A percentile compares a stretch with the other conserved stretches of the same genome.
phyloP scores from a whole-genome alignment of 2,888 invertebrate genomes.

The Shargacucullia verbasci region DNA sequence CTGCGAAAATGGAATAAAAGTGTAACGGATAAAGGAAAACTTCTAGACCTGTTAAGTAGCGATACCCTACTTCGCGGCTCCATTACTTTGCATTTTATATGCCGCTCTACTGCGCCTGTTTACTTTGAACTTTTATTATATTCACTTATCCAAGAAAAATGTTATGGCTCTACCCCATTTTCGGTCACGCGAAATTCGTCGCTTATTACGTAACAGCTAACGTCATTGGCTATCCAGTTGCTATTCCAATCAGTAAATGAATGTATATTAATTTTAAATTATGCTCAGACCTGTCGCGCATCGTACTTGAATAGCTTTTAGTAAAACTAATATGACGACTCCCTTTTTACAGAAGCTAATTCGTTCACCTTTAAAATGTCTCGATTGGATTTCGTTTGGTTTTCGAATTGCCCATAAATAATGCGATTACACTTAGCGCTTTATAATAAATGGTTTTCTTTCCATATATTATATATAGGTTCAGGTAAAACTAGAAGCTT shows the following conservation, averaged over 20 bases:
- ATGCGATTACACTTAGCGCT: slow-evolving; percentile 32
- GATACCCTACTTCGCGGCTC: slow-evolving; percentile 73
- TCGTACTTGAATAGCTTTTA: slow-evolving; percentile 29
- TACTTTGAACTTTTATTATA: slow-evolving; percentile 63
- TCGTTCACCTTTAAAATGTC: slow-evolving; percentile 36
- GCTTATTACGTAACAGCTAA: slow-evolving; percentile 41
- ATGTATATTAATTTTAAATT: slow-evolving; percentile 26
- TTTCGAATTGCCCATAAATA: slow-evolving; percentile 38
- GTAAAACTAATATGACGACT: slow-evolving; percentile 28
- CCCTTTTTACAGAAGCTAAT: slow-evolving; percentile 38
- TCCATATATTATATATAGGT: slow-evolving; percentile 6
- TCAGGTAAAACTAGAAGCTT: slow-evolving; percentile 13
- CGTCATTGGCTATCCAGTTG: slow-evolving; percentile 32
- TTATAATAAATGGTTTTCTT: slow-evolving; percentile 27
- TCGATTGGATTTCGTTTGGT: slow-evolving; percentile 34
- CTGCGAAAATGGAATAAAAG: slow-evolving; percentile 72
- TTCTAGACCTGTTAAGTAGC: slow-evolving; percentile 71
- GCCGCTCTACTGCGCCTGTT: slow-evolving; percentile 62
- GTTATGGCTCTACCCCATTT: slow-evolving; percentile 57
- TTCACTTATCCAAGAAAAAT: slow-evolving; percentile 58
- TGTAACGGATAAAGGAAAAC: slow-evolving; percentile 74
- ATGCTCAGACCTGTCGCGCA: slow-evolving; percentile 8
- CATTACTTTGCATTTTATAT: slow-evolving; percentile 73
- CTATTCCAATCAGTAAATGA: slow-evolving; percentile 45
- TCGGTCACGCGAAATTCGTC: slow-evolving; percentile 55